Conservation (phyloP, 1,140 invertebrate species). For the Cryptotermes secundus region DNA sequence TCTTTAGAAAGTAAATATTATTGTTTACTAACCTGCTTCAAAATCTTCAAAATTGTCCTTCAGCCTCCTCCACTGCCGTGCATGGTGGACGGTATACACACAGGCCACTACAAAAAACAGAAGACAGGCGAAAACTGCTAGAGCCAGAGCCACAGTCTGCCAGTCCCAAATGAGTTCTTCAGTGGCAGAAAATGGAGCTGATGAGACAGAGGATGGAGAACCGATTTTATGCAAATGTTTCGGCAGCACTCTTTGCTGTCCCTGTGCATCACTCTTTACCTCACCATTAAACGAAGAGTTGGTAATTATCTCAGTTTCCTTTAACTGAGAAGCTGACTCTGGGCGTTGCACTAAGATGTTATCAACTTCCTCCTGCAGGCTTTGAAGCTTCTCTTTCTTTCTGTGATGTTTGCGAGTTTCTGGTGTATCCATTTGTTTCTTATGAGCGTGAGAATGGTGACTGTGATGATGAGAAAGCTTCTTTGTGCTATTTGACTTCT, state of each 20-base stretch:
- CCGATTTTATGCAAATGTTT: neutral
- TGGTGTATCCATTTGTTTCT: no score
- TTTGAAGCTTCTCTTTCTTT: neutral
- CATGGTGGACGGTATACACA: conserved; percentile 61
- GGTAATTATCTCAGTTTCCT: neutral
- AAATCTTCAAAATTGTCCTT: conserved; percentile 53
- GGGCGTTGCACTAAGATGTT: neutral
- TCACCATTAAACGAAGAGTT: neutral
- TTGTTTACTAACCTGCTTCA: conserved; percentile 53
- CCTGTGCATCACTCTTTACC: no score
- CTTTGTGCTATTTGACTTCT: no score
- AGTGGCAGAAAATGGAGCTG: neutral
- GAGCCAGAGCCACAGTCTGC: conserved; percentile 59
- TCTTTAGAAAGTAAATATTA: no score
- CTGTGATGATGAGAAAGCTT: no score
- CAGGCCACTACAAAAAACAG: conserved; percentile 64
- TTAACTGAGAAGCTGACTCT: neutral
- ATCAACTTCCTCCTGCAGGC: neutral
- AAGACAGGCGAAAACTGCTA: conserved; percentile 61
- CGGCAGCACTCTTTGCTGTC: no score
- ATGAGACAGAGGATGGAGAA: neutral
- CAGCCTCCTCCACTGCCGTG: conserved; percentile 60
- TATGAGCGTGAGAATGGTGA: no score
- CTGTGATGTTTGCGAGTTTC: no score
- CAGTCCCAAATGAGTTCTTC: conserved; percentile 53